Conservation (phyloP, 2,888 invertebrate genomes). For the Chrysolina oricalcia region DNA sequence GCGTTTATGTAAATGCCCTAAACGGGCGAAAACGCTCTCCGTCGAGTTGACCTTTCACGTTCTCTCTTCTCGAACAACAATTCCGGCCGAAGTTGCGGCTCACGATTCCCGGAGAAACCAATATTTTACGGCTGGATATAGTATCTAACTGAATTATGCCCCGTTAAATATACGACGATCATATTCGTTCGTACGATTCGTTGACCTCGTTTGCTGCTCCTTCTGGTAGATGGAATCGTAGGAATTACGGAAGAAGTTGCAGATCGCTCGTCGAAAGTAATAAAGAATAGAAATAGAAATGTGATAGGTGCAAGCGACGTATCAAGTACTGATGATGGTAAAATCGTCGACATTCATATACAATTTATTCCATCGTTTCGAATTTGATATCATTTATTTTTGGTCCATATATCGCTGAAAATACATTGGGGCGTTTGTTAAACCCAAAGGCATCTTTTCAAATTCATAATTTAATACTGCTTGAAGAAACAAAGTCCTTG, state of each 20-base stretch:
- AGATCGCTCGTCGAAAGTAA: too few species aligned
- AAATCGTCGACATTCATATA: too few species aligned
- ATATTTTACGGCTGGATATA: constrained; percentile 41
- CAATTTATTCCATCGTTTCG: too few species aligned
- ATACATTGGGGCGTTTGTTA: neutral
- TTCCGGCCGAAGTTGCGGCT: constrained; percentile 47
- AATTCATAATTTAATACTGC: neutral
- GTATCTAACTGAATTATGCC: constrained; percentile 38
- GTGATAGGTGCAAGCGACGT: too few species aligned
- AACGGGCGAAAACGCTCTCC: constrained; percentile 38
- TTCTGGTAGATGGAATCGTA: neutral
- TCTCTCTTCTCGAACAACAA: constrained; percentile 39
- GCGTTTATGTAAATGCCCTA: constrained; percentile 50
- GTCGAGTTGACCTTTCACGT: constrained; percentile 48
- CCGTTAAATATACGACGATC: constrained; percentile 19
- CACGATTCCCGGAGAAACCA: constrained; percentile 40
- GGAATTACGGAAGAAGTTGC: neutral
- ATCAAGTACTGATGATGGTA: too few species aligned
- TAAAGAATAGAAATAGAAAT: too few species aligned
- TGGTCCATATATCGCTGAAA: neutral
- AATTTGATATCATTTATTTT: too few species aligned
- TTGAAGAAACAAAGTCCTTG: too few species aligned
- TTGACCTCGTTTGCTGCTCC: constrained; percentile 18
- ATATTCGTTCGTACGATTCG: neutral
- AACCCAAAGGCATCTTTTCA: neutral